Evolutionary conservation across 2,113 vertebrate species (phyloP).

Genomic region (Tragelaphus buxtoni): DNA sequence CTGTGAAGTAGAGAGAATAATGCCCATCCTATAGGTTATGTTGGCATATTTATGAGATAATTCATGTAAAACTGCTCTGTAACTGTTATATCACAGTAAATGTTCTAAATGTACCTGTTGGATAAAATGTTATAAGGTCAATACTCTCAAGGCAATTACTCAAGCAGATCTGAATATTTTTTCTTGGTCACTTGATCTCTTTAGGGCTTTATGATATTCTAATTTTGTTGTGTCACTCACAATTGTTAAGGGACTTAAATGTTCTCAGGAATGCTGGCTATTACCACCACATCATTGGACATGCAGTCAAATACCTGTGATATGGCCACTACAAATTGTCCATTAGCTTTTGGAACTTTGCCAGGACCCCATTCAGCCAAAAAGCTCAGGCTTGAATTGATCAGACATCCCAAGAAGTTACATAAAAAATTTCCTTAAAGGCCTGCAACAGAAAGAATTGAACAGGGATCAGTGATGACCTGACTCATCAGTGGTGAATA

Average conservation of each 20-base stretch:
- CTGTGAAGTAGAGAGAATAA: not conserved
- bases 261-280: not conserved
- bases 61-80: not conserved
- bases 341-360: slow-evolving; percentile 6
- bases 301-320: not conserved
- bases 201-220: not conserved
- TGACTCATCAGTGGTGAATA: not conserved
- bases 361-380: not conserved
- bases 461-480: not conserved
- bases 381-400: not conserved
- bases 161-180: not conserved
- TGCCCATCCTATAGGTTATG: not conserved
- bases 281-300: not conserved
- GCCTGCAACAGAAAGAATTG: not conserved
- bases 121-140: not conserved
- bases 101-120: not conserved
- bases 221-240: slow-evolving; percentile 1
- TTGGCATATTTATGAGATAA: not conserved
- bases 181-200: not conserved
- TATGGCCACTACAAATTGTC: not conserved
- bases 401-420: not conserved
- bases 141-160: not conserved
- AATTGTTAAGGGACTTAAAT: not conserved
- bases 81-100: not conserved
- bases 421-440: not conserved